A percentile compares a stretch with the other conserved stretches of the same genome.
Evolutionary conservation across 2,888 invertebrate species (phyloP).

Genomic region (Pandemis cinnamomeana): DNA sequence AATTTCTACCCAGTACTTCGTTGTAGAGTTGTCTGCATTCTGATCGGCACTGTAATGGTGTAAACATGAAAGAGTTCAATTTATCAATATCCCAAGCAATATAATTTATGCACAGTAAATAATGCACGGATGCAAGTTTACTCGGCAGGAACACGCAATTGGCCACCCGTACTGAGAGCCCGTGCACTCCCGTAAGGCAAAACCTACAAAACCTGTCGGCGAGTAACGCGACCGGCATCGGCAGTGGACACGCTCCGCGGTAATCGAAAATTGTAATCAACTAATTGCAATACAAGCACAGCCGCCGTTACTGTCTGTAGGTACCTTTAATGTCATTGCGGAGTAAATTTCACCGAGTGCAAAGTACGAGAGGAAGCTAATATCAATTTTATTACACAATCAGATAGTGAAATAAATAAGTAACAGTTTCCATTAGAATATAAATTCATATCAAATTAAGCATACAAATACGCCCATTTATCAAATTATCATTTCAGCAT

Average conservation of each 20-base stretch:
- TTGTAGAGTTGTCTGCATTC: background rate
- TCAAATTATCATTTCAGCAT: conserved; percentile 55
- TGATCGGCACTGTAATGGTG: conserved; percentile 13
- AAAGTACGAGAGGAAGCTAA: too few species aligned
- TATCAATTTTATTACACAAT: background rate
- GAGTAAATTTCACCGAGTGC: background rate
- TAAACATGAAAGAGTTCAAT: conserved; percentile 25
- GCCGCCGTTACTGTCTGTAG: conserved; percentile 5
- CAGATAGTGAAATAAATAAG: background rate
- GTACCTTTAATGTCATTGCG: conserved; percentile 1
- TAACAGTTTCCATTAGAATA: too few species aligned
- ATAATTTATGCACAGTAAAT: conserved; percentile 50
- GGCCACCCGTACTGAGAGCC: conserved; percentile 64
- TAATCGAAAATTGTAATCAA: conserved; percentile 77
- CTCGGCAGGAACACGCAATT: conserved; percentile 57
- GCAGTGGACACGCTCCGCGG: conserved; percentile 62
- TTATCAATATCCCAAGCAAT: conserved; percentile 26
- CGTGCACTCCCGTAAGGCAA: conserved; percentile 52
- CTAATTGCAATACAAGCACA: conserved; percentile 62
- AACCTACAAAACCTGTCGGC: conserved; percentile 72
- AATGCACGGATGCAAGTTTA: conserved; percentile 49
- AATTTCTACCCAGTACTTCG: background rate
- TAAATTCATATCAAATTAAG: background rate
- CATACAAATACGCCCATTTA: conserved; percentile 49
- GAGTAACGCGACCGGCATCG: conserved; percentile 55